Evolutionary conservation across 2,797 vertebrate genomes (phyloP).

Genomic region (Salarias fasciatus): DNA sequence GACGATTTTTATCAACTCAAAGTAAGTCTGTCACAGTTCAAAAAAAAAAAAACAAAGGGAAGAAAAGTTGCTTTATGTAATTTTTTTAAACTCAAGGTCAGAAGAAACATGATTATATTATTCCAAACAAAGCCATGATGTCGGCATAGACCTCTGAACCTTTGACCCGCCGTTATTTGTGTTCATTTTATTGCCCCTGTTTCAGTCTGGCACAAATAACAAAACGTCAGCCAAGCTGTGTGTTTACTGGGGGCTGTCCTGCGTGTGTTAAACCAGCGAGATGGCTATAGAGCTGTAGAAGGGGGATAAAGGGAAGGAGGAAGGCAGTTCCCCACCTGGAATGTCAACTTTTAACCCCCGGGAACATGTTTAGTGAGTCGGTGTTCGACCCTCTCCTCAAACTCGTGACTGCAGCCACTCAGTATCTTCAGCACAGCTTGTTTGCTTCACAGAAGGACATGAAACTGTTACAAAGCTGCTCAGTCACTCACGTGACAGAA

Average conservation of each 20-base stretch:
- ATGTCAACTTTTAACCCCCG: slow-evolving; percentile 64
- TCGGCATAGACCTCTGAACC: slow-evolving; percentile 53
- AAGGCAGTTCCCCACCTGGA: slow-evolving; percentile 57
- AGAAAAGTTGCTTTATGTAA: too few species aligned
- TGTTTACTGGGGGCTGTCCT: slow-evolving; percentile 68
- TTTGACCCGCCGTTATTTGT: slow-evolving; percentile 67
- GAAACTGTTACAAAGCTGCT: slow-evolving; percentile 20
- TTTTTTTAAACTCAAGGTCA: neutral
- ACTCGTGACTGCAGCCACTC: slow-evolving; percentile 32
- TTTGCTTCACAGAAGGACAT: slow-evolving; percentile 33
- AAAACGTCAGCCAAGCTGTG: slow-evolving; percentile 28
- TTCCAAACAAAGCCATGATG: slow-evolving; percentile 34
- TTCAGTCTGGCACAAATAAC: slow-evolving; percentile 55
- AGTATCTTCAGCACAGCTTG: slow-evolving; percentile 38
- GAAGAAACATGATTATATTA: neutral
- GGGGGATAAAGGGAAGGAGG: slow-evolving; percentile 5
- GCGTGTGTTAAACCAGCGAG: slow-evolving; percentile 41
- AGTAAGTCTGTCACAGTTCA: slow-evolving; percentile 80
- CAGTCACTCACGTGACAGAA: neutral
- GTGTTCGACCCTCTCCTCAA: slow-evolving; percentile 25
- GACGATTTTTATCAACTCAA: slow-evolving; percentile 99
- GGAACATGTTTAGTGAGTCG: slow-evolving; percentile 43
- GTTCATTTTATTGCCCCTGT: slow-evolving; percentile 60
- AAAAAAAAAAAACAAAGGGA: too few species aligned
- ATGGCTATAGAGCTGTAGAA: slow-evolving; percentile 14